Evolutionary conservation across 2,888 invertebrate genomes (phyloP).

Genomic region (Ectobius pallidus): DNA sequence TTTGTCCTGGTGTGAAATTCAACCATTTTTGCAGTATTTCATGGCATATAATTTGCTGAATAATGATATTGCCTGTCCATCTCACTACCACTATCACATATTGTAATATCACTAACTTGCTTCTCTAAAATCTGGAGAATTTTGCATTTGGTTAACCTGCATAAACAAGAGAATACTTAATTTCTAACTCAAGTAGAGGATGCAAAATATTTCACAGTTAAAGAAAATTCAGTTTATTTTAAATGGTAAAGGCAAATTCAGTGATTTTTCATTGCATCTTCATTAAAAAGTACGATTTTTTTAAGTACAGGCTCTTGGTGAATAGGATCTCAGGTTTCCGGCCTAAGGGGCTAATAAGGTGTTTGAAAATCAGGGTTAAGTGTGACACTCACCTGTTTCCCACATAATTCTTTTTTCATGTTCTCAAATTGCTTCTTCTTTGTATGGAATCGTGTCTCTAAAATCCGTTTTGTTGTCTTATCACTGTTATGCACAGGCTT

Average conservation of each 20-base stretch:
- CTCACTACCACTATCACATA: no score
- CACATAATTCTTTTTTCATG: not conserved
- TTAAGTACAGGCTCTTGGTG: not conserved
- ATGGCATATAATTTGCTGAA: no score
- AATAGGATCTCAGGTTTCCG: not conserved
- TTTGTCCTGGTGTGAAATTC: no score
- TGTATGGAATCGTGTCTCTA: not conserved
- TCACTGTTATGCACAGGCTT: no score
- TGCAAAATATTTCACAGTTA: not conserved
- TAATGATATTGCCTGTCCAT: no score
- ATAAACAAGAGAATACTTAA: no score
- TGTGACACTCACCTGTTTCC: not conserved
- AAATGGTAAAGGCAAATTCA: not conserved
- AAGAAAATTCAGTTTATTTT: not conserved
- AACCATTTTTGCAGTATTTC: no score
- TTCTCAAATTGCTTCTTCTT: not conserved
- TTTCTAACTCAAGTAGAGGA: no score
- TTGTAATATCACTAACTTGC: no score
- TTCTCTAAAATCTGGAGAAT: no score
- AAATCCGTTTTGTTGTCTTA: not conserved
- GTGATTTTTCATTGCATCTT: not conserved
- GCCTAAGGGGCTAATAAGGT: not conserved
- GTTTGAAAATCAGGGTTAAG: not conserved
- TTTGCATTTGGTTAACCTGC: no score
- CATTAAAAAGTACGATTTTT: not conserved